Base-by-base conservation (phyloP, 2,888 invertebrate species). In the Rhogogaster chlorosoma region DNA sequence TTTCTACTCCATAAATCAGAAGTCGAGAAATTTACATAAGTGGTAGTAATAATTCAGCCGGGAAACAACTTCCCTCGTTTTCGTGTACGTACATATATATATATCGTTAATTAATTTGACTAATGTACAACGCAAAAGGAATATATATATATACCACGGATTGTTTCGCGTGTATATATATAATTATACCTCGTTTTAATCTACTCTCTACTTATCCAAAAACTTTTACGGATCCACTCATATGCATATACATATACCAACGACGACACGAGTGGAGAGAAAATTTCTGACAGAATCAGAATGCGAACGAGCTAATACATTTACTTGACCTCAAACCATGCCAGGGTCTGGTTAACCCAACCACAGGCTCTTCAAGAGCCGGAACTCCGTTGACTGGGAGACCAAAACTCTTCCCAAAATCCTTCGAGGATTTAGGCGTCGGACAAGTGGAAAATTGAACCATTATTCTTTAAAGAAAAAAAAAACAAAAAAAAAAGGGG, bases 401-500 rank as follows among this genome's bases (percentile, higher is more conserved):
- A 61, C 26, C 61, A 22, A 73, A 73, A 73, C 29, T 73, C 42
- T 73, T 22, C n/a, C 42, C 10, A 73, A 42, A 73, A 73, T 29
- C 77, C 49, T 26, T 9, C 29, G 18, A 77, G 77, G 77, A 32
- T 53, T 77, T 77, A 12, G 49, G 77, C 77, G 18, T n/a, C 77
- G 53, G 77, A 29, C 49, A 10, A 77, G 49, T 77, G 53, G 77
- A 77, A 77, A 77, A 77, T 77, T 77, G 77, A 77, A 77, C 77
- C 77, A 77, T 77, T 77, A 77, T 77, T 77, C 75, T 77, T 53
- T 7, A 77, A 26, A 53, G 29, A 53, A 77, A 10, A 49, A 12
- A 49, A 29, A 49, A 29, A 10, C 10, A 73, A 53, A 26, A 10
- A 26, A 4, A 42, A 18, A 15, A 18, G 2, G 36, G 36, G 15